These are phyloP conservation scores for Agriopis leucophaearia DNA, from an alignment of 2,888 invertebrate genomes.

Conservation along the genomic window DNA sequence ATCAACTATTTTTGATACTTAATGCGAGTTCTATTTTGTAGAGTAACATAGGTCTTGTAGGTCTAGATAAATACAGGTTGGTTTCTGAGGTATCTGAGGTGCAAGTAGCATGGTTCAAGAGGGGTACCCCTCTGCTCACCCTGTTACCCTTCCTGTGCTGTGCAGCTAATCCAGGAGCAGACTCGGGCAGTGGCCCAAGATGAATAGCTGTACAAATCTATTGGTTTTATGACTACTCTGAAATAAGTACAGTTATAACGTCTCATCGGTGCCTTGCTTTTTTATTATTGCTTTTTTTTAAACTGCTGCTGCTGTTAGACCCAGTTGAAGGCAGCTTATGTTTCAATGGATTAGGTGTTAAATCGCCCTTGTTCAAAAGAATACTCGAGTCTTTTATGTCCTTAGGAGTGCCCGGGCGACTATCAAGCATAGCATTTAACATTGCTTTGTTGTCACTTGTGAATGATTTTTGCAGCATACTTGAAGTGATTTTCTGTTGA, in stretches of 20 bases:
- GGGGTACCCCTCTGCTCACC: too few relatives aligned
- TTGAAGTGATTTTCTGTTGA: slow-evolving; percentile 77
- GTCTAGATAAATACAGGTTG: too few relatives aligned
- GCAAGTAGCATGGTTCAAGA: too few relatives aligned
- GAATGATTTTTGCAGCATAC: slow-evolving; percentile 77
- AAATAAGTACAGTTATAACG: not conserved
- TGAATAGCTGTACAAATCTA: too few relatives aligned
- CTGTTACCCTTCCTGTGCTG: too few relatives aligned
- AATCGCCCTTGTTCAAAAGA: slow-evolving; percentile 71
- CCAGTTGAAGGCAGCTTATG: slow-evolving; percentile 79
- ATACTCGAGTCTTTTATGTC: slow-evolving; percentile 73
- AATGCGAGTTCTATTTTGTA: not conserved
- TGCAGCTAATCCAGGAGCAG: too few relatives aligned
- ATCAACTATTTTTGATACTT: slow-evolving; percentile 33
- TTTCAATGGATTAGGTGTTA: slow-evolving; percentile 79
- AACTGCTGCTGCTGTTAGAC: slow-evolving; percentile 81
- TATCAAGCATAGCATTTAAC: slow-evolving; percentile 74
- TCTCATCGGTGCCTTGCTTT: slow-evolving; percentile 93
- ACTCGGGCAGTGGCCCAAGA: too few relatives aligned
- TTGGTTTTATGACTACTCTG: too few relatives aligned
- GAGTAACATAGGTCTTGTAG: not conserved
- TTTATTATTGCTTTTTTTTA: slow-evolving; percentile 93
- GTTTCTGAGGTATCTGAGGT: too few relatives aligned
- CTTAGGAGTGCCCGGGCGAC: slow-evolving; percentile 81
- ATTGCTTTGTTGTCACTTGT: slow-evolving; percentile 74